Base-by-base conservation (phyloP, 92 coral and sea anemone species). In the Meandrina meandrites region DNA sequence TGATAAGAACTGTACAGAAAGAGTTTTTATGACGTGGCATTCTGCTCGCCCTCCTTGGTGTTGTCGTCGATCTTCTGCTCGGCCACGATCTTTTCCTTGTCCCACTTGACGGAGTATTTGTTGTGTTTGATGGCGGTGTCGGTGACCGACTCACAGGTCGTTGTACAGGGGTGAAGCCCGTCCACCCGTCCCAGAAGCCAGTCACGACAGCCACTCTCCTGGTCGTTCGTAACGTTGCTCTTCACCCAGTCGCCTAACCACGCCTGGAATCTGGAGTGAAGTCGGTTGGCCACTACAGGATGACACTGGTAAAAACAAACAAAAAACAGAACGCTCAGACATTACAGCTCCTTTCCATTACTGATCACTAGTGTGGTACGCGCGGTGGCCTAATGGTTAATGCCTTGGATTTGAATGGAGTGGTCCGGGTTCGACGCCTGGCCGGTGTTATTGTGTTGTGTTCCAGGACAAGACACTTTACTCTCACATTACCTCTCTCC, bases 121-220 rank as follows among this genome's bases (percentile, higher is more conserved):
- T 91, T 90, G 89, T 92, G 93, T 67, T 89, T 84, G 54, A 95
- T 92, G 64, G 84, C 92, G 5, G 93, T 66, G 79, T 93, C 90
- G 53, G 94, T 90, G 76, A 89, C 89, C 45, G 89, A 80, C 56
- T 93, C 87, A 79, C 93, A 90, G 57, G 94, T 90, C 34, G 99
- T 97, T 18, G 90, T 92, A 82, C 99, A 97, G 45, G 95, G 94
- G 78, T 89, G 92, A 22, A 97, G 86, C 30, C 98, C 99, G n/a
- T 95, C 99, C 30, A 90, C 81, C 57, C 91, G 92, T 51, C 99
- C 99, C 15, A 94, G 96, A 56, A 97, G 80, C 99, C 99, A 97
- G 76, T 95, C 94, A 47, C 77, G 91, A 81, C 99, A 97, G 31
- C 91, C 67, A 22, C 87, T 85, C 53, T 94, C 90, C 91, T 93